These are phyloP conservation scores for Pangasianodon gigas DNA, from an alignment of 2,113 vertebrate genomes.

Conservation along the genomic window DNA sequence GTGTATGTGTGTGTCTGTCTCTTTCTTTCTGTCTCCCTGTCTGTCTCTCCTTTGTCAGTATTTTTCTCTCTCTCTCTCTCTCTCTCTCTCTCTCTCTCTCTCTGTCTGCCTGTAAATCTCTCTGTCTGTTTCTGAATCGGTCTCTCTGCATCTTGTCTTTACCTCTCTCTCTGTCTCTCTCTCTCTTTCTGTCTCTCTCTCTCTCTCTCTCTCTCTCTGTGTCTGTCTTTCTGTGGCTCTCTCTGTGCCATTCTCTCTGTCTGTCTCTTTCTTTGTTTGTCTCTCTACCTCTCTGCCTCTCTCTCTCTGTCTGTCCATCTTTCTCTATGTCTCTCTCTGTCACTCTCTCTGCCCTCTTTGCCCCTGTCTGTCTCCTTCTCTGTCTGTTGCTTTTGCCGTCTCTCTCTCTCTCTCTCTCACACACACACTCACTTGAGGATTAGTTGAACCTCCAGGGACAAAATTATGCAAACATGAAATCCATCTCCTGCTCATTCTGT, in stretches of 20 bases:
- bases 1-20: background rate
- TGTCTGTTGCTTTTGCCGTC: no score
- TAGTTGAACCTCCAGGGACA: conserved; percentile 51
- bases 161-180: background rate
- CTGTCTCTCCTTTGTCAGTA: background rate
- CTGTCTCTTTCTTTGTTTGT: background rate
- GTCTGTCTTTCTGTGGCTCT: background rate
- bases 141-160: background rate
- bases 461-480: conserved; percentile 56
- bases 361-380: no score
- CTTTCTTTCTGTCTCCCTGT: background rate
- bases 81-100: background rate
- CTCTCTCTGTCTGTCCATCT: background rate
- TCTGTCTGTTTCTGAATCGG: background rate
- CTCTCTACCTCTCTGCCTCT: background rate
- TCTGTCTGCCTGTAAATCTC: background rate
- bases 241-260: background rate
- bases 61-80: background rate
- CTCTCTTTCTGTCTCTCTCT: background rate
- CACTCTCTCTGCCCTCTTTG: background rate
- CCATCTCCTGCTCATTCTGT: conserved; percentile 47
- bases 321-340: no score
- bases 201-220: background rate
- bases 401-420: background rate
- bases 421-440: conserved; percentile 51